Conservation (phyloP, 2,888 invertebrate species). For the Shargacucullia verbasci region DNA sequence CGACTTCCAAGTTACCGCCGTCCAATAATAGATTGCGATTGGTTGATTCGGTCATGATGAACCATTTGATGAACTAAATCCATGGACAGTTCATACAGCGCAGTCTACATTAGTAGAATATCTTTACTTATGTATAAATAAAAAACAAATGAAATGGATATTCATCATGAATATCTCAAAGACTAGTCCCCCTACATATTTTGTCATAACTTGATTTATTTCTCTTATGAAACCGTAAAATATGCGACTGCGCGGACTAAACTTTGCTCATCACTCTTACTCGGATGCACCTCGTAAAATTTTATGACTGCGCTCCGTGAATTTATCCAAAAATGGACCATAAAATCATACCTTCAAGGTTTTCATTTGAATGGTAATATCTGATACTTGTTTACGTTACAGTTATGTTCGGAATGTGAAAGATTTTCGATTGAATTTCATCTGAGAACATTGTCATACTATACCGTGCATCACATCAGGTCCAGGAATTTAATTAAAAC, state of each 20-base stretch:
- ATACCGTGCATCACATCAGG: constrained; percentile 7
- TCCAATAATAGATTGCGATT: too few species aligned
- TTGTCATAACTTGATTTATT: constrained; percentile 34
- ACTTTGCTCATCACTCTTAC: constrained; percentile 44
- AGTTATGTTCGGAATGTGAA: background rate
- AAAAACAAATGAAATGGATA: too few species aligned
- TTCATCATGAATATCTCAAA: too few species aligned
- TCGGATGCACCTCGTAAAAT: constrained; percentile 50
- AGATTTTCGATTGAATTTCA: constrained; percentile 26
- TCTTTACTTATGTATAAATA: too few species aligned
- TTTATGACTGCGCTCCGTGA: constrained; percentile 24
- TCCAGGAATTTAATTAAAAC: constrained; percentile 40
- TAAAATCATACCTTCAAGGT: background rate
- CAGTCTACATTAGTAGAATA: too few species aligned
- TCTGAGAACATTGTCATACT: background rate
- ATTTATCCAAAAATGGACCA: constrained; percentile 26
- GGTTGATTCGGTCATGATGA: too few species aligned
- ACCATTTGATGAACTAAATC: too few species aligned
- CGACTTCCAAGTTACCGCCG: too few species aligned
- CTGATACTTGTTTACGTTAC: constrained; percentile 15
- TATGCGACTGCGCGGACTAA: constrained; percentile 26
- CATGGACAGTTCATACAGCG: too few species aligned
- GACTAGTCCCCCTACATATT: too few species aligned
- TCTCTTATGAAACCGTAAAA: constrained; percentile 32
- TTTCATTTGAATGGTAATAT: constrained; percentile 7